Evolutionary conservation across 2,888 invertebrate species (phyloP).

Genomic region (Germaria angustata): DNA sequence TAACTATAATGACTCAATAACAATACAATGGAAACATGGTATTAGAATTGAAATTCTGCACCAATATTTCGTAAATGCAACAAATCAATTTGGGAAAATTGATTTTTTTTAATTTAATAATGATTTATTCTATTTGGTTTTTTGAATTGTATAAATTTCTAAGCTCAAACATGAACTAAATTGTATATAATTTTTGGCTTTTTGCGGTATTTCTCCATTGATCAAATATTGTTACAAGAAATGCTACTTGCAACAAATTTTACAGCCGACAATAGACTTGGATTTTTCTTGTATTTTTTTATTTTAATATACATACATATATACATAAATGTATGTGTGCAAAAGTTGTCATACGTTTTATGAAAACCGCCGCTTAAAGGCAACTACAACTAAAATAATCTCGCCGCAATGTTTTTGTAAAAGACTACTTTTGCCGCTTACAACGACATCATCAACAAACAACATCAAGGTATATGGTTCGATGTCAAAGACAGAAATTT

Average conservation of each 20-base stretch:
- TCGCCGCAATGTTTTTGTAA: conserved; percentile 31
- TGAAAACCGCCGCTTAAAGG: conserved; percentile 37
- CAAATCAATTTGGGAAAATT: not conserved
- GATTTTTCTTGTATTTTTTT: not conserved
- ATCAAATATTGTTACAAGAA: conserved; percentile 14
- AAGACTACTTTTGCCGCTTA: conserved; percentile 37
- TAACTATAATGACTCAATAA: not conserved
- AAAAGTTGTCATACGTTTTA: conserved; percentile 50
- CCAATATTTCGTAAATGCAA: not conserved
- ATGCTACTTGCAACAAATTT: conserved; percentile 22
- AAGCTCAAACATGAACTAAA: conserved; percentile 7
- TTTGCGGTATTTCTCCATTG: conserved; percentile 34
- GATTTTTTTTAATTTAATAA: not conserved
- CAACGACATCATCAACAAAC: not conserved
- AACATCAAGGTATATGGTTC: not conserved
- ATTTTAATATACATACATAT: not conserved
- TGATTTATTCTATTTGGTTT: conserved; percentile 42
- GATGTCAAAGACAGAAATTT: conserved; percentile 44
- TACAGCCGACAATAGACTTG: conserved; percentile 19
- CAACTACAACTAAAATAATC: conserved; percentile 4
- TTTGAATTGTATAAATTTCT: conserved; percentile 34
- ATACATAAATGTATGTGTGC: not conserved
- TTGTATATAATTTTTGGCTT: conserved; percentile 15
- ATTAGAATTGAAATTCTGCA: not conserved
- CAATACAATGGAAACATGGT: not conserved